Percentiles rank a stretch among this genome's conserved stretches.
Evolutionary conservation across 2,888 invertebrate genomes (phyloP).

Genomic region (Linyphia triangularis): DNA sequence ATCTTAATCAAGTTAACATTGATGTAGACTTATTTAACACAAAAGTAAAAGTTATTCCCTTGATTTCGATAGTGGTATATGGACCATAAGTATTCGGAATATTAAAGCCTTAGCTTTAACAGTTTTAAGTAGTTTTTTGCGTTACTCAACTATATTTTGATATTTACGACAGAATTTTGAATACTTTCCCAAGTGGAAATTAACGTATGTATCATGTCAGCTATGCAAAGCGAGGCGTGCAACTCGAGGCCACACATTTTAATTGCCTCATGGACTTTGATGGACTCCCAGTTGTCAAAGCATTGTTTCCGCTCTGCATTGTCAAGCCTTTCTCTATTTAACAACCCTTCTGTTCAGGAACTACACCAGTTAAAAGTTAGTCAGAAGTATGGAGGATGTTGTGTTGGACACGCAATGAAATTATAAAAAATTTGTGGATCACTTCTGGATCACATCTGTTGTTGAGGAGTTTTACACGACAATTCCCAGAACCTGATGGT

Average conservation of each 20-base stretch:
- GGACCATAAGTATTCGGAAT: too few species aligned
- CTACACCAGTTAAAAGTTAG: background rate
- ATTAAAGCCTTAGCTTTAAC: too few species aligned
- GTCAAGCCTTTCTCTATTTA: constrained; percentile 1
- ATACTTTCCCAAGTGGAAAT: too few species aligned
- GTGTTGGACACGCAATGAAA: background rate
- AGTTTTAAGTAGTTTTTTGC: too few species aligned
- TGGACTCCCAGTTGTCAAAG: background rate
- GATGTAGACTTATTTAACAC: too few species aligned
- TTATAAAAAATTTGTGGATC: background rate
- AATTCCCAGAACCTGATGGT: too few species aligned
- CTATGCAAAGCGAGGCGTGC: background rate
- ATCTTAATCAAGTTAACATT: too few species aligned
- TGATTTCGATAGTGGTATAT: too few species aligned
- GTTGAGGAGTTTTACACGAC: too few species aligned
- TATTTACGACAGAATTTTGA: too few species aligned
- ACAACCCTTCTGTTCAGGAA: background rate
- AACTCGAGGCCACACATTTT: constrained; percentile 1
- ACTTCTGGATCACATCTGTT: background rate
- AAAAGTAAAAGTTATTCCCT: too few species aligned
- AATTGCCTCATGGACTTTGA: constrained; percentile 3
- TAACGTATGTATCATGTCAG: background rate
- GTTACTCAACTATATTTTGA: too few species aligned
- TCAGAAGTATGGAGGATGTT: background rate
- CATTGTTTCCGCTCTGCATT: background rate